Conservation (phyloP, 2,797 vertebrate species). For the Onychomys leucogaster region DNA sequence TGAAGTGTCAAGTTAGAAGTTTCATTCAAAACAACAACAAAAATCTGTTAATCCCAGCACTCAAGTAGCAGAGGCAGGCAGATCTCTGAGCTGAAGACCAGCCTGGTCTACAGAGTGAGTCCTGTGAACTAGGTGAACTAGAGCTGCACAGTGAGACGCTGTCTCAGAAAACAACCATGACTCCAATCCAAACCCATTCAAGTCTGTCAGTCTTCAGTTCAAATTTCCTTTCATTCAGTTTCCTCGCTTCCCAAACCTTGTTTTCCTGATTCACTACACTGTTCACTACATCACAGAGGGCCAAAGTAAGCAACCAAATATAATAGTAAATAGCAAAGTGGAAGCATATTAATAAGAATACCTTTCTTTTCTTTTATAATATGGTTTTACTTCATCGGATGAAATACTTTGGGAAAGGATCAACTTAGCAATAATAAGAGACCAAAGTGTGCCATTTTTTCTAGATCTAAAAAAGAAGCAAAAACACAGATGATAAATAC, state of each 20-base stretch:
- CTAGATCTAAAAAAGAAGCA: slow-evolving; percentile 89
- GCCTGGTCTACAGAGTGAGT: background rate
- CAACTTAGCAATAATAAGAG: slow-evolving; percentile 92
- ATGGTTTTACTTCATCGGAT: slow-evolving; percentile 86
- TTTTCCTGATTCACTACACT: background rate
- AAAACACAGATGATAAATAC: slow-evolving; percentile 6
- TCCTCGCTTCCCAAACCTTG: background rate
- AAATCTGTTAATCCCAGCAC: background rate
- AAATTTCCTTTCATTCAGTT: background rate
- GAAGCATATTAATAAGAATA: slow-evolving; percentile 80
- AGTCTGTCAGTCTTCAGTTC: background rate
- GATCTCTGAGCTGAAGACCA: too few species aligned
- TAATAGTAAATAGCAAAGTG: slow-evolving; percentile 43
- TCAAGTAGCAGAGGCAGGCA: background rate
- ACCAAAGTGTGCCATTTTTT: slow-evolving; percentile 94
- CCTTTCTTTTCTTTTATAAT: slow-evolving; percentile 92
- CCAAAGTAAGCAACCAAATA: background rate
- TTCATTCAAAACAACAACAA: background rate
- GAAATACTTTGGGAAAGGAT: slow-evolving; percentile 84
- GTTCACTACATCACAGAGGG: background rate
- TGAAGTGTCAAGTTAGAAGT: slow-evolving; percentile 27
- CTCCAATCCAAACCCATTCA: background rate
- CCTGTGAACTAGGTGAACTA: background rate
- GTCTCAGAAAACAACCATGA: background rate
- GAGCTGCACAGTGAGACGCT: background rate